Evolutionary conservation across 1,140 invertebrate species (phyloP).

Genomic region (Cotesia glomerata): DNA sequence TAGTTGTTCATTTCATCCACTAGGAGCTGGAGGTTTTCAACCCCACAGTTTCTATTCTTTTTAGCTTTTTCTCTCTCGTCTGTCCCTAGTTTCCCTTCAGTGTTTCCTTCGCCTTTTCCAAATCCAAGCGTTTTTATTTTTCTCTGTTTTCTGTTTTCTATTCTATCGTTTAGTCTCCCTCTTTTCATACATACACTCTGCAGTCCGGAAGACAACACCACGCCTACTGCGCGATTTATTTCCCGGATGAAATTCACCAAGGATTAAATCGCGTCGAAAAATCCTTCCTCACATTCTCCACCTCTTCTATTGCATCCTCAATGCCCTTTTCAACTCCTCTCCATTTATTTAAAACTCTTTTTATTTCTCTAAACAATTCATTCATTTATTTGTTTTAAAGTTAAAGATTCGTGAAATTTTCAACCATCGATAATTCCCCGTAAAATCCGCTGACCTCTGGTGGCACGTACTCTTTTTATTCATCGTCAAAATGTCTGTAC

Average conservation of each 20-base stretch:
- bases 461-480: neutral
- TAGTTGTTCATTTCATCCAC: constrained; percentile 52
- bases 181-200: constrained; percentile 1
- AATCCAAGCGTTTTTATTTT: no score
- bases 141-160: neutral
- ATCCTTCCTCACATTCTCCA: neutral
- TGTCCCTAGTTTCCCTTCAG: neutral
- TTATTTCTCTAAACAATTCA: no score
- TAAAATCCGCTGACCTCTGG: neutral
- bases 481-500: neutral
- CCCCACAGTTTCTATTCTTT: constrained; percentile 6
- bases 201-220: constrained; percentile 12
- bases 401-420: neutral
- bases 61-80: neutral
- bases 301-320: neutral
- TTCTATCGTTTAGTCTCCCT: neutral
- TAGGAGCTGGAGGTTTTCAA: constrained; percentile 17
- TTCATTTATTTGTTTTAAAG: neutral
- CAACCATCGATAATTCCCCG: neutral
- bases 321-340: no score
- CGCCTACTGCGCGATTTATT: constrained; percentile 24
- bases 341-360: no score
- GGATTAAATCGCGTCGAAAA: constrained; percentile 25
- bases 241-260: constrained; percentile 22
- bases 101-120: neutral